Base-by-base conservation (phyloP, 2,113 vertebrate species). In the Dicrurus megarhynchus region DNA sequence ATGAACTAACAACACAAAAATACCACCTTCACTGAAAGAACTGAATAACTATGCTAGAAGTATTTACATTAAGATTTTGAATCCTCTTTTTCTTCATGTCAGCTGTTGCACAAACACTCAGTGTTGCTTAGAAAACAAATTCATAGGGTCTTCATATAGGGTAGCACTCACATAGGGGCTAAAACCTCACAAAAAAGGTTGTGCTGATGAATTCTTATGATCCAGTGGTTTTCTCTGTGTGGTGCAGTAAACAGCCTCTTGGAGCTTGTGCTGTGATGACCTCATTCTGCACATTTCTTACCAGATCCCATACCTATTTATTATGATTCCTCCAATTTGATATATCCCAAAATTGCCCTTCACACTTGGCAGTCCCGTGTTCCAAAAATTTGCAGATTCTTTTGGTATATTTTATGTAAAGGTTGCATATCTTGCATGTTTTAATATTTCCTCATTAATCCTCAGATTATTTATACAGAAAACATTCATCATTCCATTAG, bases 151-250 rank as follows among this genome's bases (percentile, higher is more conserved):
- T 84, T 89, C 30, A 4, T 24, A 13, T 7, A 83, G 13, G 12
- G 10, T 59, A 46, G 16, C 16, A 41, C 6, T 71, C 33, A 57
- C 13, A 56, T 0, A 0, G 7, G 10, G 10, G 86, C 79, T 30
- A 37, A 83, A 89, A 91, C 10, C 11, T 63, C 28, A 61, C 16
- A 44, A 41, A 95, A 95, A 86, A 68, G 2, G 6, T 14, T 14
- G 9, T 35, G 39, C 11, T 53, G 52, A 57, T 15, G 7, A 75
- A 49, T 67, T 79, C 46, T 47, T 70, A 70, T 4, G 21, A 57
- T 44, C 17, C 22, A 32, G 7, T 37, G 9, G 0, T 50, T 88
- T 74, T 24, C 21, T 41, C 32, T 44, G 35, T n/a, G n/a, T 3
- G 1, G 19, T 56, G 20, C 35, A 59, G 22, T 37, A 64, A 15